Base-by-base conservation (phyloP, 2,888 invertebrate species). In the Platycnemis pennipes region DNA sequence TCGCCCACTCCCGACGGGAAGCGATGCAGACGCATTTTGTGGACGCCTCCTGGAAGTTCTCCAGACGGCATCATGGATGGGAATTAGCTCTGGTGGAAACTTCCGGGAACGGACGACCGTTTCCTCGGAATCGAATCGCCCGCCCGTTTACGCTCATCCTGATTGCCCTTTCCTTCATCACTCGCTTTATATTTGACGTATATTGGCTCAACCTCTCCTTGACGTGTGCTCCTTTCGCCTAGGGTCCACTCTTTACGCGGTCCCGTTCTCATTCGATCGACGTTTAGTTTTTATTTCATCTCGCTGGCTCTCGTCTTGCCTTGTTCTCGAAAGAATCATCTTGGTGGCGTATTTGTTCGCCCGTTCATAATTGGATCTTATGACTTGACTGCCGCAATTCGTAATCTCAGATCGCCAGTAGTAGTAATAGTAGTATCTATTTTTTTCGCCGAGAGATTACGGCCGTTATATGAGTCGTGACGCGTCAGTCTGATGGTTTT, bases 21-120 rank as follows among this genome's bases (percentile, higher is more conserved):
- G 42, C 89, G 56, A 63, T 56, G 42, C 89, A 89, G 89, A 89
- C 49, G 31, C 89, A n/a, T 42, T 89, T 56, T 56, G 56, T 69
- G 44, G 53, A 26, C 11, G 56, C 63, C 26, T 22, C 56, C 91
- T 91, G 91, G 91, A 91, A 91, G 63, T 42, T 91, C 63, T 91
- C 87, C 87, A 87, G 87, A 87, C 45, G 87, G 87, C 87, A 26
- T 45, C n/a, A 31, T 88, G 45, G 49, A 44, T 7, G 91, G 63
- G 63, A 56, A 89, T 56, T n/a, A 42, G 42, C 42, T 42, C 87
- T 19, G n/a, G 46, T n/a, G 87, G 44, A n/a, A 11, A n/a, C 37
- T 63, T 63, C 63, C 63, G n/a, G 63, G n/a, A 63, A 63, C 63
- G 26, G 63, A 22, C 19, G 5, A 5, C 22, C 1, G 7, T 31